These are phyloP conservation scores for Stegodyphus dumicola DNA, from an alignment of 1,140 invertebrate species.

Conservation along the genomic window DNA sequence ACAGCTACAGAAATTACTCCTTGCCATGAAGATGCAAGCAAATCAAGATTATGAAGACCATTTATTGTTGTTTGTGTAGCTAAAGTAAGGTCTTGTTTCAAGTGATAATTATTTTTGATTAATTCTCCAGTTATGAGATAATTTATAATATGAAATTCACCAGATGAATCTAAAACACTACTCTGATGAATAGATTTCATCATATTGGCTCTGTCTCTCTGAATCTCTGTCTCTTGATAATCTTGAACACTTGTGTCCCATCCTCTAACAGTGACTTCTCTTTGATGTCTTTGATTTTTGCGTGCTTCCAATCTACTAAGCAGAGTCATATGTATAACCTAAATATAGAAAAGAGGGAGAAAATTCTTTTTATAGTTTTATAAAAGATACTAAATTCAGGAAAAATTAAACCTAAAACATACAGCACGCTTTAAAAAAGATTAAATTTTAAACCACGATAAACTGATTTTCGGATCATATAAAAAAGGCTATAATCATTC, in stretches of 20 bases:
- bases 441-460: too few relatives aligned
- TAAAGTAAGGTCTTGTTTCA: constrained; percentile 67
- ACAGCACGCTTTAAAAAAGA: too few relatives aligned
- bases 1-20: constrained; percentile 73
- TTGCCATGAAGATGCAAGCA: constrained; percentile 67
- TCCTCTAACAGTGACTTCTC: constrained; percentile 62
- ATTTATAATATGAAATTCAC: constrained; percentile 69
- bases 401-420: too few relatives aligned
- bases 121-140: constrained; percentile 64
- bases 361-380: not conserved
- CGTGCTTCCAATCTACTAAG: constrained; percentile 69
- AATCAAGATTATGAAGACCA: constrained; percentile 68
- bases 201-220: constrained; percentile 61
- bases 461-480: too few relatives aligned
- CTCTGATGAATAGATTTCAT: constrained; percentile 66
- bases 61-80: constrained; percentile 71
- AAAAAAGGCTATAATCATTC: too few relatives aligned
- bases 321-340: constrained; percentile 69
- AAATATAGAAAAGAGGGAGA: not conserved
- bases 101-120: constrained; percentile 59
- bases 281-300: constrained; percentile 52
- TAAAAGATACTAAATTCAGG: too few relatives aligned
- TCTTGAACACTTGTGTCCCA: constrained; percentile 37
- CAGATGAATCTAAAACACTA: constrained; percentile 69
- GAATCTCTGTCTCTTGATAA: constrained; percentile 57